These are phyloP conservation scores for Keiferia lycopersicella DNA, from an alignment of 2,888 invertebrate genomes.

Conservation along the genomic window DNA sequence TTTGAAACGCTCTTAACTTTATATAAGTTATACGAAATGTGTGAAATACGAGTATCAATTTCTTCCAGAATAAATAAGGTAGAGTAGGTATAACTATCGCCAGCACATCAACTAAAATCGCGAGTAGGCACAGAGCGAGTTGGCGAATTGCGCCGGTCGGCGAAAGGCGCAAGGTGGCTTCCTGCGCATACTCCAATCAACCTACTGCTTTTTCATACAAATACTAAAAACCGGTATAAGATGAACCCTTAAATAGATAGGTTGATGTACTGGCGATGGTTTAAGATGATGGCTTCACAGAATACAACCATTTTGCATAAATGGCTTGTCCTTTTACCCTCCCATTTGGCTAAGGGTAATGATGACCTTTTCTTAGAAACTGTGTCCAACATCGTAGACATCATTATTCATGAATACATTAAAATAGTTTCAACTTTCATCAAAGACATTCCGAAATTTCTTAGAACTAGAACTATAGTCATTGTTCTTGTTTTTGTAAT, in stretches of 20 bases:
- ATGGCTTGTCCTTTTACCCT: slow-evolving; percentile 20
- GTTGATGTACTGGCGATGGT: too few relatives aligned
- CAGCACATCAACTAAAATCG: too few relatives aligned
- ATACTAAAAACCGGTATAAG: neutral
- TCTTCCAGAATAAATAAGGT: neutral
- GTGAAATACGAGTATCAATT: neutral
- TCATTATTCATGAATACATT: slow-evolving; percentile 7
- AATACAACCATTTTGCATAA: slow-evolving; percentile 22
- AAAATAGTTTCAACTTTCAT: neutral
- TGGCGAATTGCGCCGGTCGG: too few relatives aligned
- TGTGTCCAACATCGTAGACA: neutral
- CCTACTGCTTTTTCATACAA: too few relatives aligned
- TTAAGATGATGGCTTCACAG: neutral
- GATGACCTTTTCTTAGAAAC: slow-evolving; percentile 2
- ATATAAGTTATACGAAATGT: too few relatives aligned
- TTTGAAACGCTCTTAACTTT: too few relatives aligned
- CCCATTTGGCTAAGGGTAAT: slow-evolving; percentile 18
- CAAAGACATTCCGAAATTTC: neutral
- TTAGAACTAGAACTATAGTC: neutral
- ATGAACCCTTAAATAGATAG: neutral
- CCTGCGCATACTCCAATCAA: too few relatives aligned
- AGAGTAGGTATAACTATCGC: too few relatives aligned
- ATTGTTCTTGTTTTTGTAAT: too few relatives aligned
- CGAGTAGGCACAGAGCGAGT: too few relatives aligned
- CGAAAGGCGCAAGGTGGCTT: too few relatives aligned